Base-by-base conservation (phyloP, 1,140 invertebrate species). In the Globodera rostochiensis region DNA sequence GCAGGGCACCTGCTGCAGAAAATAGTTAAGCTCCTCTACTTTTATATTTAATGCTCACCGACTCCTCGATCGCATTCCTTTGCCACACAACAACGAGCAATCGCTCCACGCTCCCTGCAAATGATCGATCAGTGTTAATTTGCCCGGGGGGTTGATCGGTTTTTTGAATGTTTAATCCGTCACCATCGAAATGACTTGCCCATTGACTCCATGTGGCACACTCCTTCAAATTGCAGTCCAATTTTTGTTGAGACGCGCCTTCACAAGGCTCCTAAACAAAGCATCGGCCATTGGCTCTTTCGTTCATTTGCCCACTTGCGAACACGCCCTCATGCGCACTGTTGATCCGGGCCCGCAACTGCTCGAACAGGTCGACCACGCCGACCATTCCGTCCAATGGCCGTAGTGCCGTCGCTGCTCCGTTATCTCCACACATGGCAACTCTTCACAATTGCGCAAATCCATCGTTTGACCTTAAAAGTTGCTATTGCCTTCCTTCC, bases 81-180 rank as follows among this genome's bases (percentile, higher is more conserved):
- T 90, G 3, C 93, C 93, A 85, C 93, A 93, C 0, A 91, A 91
- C 19, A 90, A 91, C 11, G 90, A 91, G 86, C 93, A 93, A 15
- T 90, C 90, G 3, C 90, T 90, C 93, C 93, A 93, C 21, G 60
- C 74, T 4, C 81, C 80, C 70, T 57, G 69, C 50, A 69, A 11
- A n/a, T 53, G 90, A 90, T 4, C 90, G 89, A 92, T 92, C 93
- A 45, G 88, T 87, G 36, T 36, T 36, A 36, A 36, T 36, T 36
- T 36, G 1, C 36, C 36, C 36, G 36, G 36, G 36, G 25, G 36
- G 36, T 36, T 36, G 3, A 36, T 36, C 36, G 25, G 67, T 6
- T 64, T 19, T 19, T 64, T 13, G 19, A 19, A 19, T 64, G 57
- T 11, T 53, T 53, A 60, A 15, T 60, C 25, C 25, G 25, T 2